Evolutionary conservation across 2,797 vertebrate species (phyloP).

Genomic region (Leuciscus waleckii): DNA sequence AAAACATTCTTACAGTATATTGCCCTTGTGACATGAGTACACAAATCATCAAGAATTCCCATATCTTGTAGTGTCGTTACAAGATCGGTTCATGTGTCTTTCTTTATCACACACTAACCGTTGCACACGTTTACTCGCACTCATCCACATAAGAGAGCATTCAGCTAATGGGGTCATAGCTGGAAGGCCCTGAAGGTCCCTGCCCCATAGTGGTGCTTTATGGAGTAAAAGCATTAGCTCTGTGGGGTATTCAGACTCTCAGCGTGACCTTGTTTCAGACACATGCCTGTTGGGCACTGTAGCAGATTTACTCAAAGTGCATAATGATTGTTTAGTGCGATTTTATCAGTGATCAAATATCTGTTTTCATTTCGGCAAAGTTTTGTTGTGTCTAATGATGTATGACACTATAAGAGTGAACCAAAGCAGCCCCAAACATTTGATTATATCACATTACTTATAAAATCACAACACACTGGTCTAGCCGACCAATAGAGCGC

Average conservation of each 20-base stretch:
- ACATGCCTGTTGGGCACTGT: not conserved
- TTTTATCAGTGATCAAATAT: not conserved
- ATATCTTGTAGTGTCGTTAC: conserved; percentile 9
- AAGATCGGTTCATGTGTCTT: conserved; percentile 16
- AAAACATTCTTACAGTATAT: conserved; percentile 2
- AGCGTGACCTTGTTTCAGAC: conserved; percentile 45
- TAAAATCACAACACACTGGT: not conserved
- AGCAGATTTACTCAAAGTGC: not conserved
- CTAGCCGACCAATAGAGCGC: not conserved
- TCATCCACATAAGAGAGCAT: conserved; percentile 44
- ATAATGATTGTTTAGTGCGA: not conserved
- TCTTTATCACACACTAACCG: conserved; percentile 10
- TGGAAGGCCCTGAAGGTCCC: conserved; percentile 47
- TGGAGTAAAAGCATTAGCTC: conserved; percentile 49
- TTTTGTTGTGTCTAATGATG: not conserved
- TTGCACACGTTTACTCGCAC: conserved; percentile 18
- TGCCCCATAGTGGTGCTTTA: conserved; percentile 24
- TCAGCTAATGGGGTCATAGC: conserved; percentile 67
- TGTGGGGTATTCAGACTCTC: conserved; percentile 19
- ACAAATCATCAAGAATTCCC: not conserved
- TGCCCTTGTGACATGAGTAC: not conserved
- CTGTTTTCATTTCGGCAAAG: not conserved
- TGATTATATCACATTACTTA: not conserved
- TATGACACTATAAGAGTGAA: not conserved
- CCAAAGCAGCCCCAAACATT: not conserved